Evolutionary conservation across 2,113 vertebrate genomes (phyloP).

Genomic region (Heteronetta atricapilla): DNA sequence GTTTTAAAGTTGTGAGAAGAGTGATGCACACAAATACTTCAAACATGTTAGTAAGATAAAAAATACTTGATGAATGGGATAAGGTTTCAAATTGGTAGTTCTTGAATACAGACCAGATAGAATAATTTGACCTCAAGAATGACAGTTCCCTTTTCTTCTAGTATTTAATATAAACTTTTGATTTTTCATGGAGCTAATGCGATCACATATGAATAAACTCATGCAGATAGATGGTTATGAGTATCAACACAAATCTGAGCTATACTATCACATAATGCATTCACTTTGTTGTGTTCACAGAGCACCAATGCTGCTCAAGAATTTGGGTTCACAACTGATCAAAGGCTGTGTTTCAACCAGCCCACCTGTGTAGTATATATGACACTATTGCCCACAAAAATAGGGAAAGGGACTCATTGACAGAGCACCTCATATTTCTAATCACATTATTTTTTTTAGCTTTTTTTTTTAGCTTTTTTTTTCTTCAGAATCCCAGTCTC

Average conservation of each 20-base stretch:
- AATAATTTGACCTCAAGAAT: background rate
- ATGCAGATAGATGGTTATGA: background rate
- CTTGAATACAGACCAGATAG: background rate
- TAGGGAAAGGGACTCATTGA: background rate
- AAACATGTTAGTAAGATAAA: background rate
- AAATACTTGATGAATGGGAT: background rate
- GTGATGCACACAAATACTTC: background rate
- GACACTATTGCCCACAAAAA: background rate
- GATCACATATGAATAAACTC: background rate
- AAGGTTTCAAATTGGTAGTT: background rate
- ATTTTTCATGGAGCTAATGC: background rate
- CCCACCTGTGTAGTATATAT: background rate
- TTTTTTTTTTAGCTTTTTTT: background rate
- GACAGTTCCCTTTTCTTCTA: background rate
- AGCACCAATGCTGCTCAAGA: background rate
- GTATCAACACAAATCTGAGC: background rate
- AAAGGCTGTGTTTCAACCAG: background rate
- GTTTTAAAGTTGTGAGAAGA: background rate
- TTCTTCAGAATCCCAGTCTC: no score
- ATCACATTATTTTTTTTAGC: background rate
- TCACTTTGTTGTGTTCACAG: background rate
- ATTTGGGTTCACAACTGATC: background rate
- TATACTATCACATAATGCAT: background rate
- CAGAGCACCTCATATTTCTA: background rate
- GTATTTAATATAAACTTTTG: background rate